Base-by-base conservation (phyloP, 2,113 vertebrate species). In the Sinocyclocheilus grahami region DNA sequence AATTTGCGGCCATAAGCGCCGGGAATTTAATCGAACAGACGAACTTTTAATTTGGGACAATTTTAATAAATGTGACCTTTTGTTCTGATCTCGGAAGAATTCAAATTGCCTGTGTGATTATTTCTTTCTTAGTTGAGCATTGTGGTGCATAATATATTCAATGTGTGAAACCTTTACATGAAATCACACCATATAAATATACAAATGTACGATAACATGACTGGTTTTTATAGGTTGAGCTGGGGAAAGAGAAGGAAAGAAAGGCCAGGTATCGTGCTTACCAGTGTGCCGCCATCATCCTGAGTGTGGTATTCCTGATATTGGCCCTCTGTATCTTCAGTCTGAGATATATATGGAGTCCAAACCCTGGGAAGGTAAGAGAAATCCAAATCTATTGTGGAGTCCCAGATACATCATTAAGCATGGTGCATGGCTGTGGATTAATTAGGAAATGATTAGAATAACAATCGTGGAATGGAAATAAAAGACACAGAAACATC, bases 331-430 rank as follows among this genome's bases (percentile, higher is more conserved):
- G 92, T 62, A 67, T 94, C 84, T 94, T 95, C 89, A 93, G 93
- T 86, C 85, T 95, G 85, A 90, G 91, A 42, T 93, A 92, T 85
- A 84, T 95, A 85, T 95, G 94, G 94, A 94, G 86, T 77, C 91
- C 94, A 69, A 91, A 82, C 60, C 88, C 89, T 67, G 92, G 85
- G 11, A 95, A 94, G 93, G 94, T 95, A 93, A 93, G 93, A 78
- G 10, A 11, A 67, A 80, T 22, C 30, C 10, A 65, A 63, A 85
- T 62, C 13, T n/a, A 22, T 81, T 60, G 10, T 69, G 16, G 65
- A 69, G 24, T 22, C 20, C 33, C 33, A 53, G 82, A 53, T 51
- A 80, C 63, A 80, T 63, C 63, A 80, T 3, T 80, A 11, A 63
- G 78, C 58, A 84, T 58, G 67, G 82, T 39, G 82, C 53, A 53